phyloP scores from a whole-genome alignment of 2,113 vertebrate species.

The Heptranchias perlo region DNA sequence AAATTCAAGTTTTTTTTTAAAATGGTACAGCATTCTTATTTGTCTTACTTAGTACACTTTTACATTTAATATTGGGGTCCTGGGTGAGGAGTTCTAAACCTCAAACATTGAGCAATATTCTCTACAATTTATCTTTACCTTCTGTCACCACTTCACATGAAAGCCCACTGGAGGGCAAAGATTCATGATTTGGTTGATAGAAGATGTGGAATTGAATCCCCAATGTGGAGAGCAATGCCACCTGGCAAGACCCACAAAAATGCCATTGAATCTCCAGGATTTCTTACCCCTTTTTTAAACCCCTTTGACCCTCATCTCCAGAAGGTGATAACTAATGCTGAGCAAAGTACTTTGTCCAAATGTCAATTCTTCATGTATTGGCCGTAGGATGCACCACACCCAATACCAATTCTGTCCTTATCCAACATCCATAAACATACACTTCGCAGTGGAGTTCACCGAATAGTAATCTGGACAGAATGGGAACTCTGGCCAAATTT shows the following conservation, averaged over 20 bases:
- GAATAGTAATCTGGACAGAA: background rate
- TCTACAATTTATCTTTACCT: background rate
- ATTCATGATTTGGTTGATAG: background rate
- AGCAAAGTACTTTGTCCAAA: background rate
- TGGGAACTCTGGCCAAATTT: background rate
- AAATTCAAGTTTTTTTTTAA: too few species aligned
- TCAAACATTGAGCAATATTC: background rate
- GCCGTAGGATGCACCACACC: too few species aligned
- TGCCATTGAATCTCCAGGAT: background rate
- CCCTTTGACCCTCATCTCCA: background rate
- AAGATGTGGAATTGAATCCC: background rate
- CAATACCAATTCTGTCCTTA: too few species aligned
- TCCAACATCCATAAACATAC: too few species aligned
- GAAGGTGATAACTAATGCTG: background rate
- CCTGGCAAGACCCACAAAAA: background rate
- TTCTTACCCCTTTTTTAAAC: background rate
- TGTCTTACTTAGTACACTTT: background rate
- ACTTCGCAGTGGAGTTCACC: too few species aligned
- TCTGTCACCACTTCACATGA: background rate
- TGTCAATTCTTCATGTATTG: too few species aligned
- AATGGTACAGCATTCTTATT: background rate
- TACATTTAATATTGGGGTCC: background rate
- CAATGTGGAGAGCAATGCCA: background rate
- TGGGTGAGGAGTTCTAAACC: background rate
- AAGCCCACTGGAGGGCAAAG: background rate